phyloP scores from a whole-genome alignment of 2,797 vertebrate species.

The Aplochiton taeniatus region DNA sequence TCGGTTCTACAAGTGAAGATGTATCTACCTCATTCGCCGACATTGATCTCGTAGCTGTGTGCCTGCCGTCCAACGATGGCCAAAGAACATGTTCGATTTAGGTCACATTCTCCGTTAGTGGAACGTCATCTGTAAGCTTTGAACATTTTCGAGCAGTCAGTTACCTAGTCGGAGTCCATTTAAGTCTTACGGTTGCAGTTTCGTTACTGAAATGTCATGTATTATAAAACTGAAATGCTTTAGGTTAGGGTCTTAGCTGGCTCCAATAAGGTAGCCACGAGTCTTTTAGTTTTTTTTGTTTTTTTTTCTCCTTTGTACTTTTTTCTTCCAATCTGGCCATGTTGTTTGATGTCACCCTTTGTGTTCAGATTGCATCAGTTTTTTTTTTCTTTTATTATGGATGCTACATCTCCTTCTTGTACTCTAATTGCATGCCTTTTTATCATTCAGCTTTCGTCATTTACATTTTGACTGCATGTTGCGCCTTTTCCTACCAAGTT shows the following conservation, averaged over 20 bases:
- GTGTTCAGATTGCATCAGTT: slow-evolving; percentile 60
- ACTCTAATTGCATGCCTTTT: slow-evolving; percentile 15
- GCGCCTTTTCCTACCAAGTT: neutral
- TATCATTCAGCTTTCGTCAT: slow-evolving; percentile 11
- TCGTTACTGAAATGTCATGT: too few relatives aligned
- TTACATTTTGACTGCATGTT: slow-evolving; percentile 7
- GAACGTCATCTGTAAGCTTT: too few relatives aligned
- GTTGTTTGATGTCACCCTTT: slow-evolving; percentile 56
- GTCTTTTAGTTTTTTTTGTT: too few relatives aligned
- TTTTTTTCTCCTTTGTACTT: slow-evolving; percentile 37
- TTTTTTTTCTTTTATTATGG: slow-evolving; percentile 51
- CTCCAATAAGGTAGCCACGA: slow-evolving; percentile 34
- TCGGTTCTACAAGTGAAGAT: neutral
- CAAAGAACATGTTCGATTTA: too few relatives aligned
- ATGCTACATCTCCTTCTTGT: slow-evolving; percentile 37
- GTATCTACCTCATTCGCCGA: neutral
- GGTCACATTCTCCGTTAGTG: too few relatives aligned
- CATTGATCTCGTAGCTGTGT: neutral
- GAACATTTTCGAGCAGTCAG: too few relatives aligned
- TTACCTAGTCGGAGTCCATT: too few relatives aligned
- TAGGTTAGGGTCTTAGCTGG: neutral
- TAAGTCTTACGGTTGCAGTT: too few relatives aligned
- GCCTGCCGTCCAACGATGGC: neutral
- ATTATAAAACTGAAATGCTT: too few relatives aligned
- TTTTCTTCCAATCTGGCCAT: slow-evolving; percentile 34